Conservation (phyloP, 2,888 invertebrate genomes). For the Chrysotoxum bicinctum region DNA sequence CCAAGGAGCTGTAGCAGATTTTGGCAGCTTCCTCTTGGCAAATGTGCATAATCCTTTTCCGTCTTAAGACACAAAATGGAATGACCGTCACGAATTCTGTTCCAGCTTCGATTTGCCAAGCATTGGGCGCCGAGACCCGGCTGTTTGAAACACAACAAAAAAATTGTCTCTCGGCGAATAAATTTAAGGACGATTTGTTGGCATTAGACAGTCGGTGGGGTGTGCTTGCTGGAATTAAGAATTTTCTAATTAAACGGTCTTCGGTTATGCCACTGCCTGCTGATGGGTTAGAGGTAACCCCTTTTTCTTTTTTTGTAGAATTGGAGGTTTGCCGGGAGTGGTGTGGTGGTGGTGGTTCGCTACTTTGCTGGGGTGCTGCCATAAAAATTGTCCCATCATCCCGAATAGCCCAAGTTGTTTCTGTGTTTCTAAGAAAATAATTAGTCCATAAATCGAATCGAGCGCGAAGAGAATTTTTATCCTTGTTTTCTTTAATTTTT, state of each 20-base stretch:
- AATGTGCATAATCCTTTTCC: conserved; percentile 70
- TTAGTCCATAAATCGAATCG: conserved; percentile 73
- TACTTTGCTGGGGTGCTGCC: conserved; percentile 36
- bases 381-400: conserved; percentile 66
- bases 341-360: not conserved
- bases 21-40: conserved; percentile 69
- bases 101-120: conserved; percentile 40
- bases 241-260: conserved; percentile 73
- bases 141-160: conserved; percentile 28
- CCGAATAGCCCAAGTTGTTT: conserved; percentile 47
- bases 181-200: conserved; percentile 72
- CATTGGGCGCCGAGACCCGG: not conserved
- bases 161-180: conserved; percentile 56
- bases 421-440: conserved; percentile 61
- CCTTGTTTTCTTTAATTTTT: conserved; percentile 19
- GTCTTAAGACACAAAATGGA: conserved; percentile 76
- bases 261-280: conserved; percentile 52
- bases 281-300: conserved; percentile 46
- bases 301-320: conserved; percentile 25
- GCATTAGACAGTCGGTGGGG: conserved; percentile 64
- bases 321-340: not conserved
- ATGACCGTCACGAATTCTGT: conserved; percentile 76
- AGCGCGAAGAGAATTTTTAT: conserved; percentile 69
- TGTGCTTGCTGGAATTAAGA: conserved; percentile 66
- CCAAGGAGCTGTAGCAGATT: conserved; percentile 10